Conservation (phyloP, 2,797 vertebrate genomes). For the Prunella strophiata region DNA sequence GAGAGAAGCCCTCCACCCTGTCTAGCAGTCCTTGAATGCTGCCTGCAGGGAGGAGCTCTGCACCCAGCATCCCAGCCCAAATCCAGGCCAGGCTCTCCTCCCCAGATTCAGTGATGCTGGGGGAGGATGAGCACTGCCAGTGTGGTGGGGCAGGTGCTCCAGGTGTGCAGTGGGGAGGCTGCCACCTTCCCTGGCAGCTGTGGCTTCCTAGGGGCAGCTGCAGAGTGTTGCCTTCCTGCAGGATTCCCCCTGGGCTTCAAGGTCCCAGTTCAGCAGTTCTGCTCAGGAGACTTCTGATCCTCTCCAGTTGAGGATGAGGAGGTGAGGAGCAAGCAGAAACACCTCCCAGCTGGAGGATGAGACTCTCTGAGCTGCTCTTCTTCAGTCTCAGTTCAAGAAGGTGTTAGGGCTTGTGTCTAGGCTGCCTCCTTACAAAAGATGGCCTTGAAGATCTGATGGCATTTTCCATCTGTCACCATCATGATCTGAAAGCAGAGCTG, state of each 20-base stretch:
- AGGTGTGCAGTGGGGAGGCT: not conserved
- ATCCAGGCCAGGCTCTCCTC: not conserved
- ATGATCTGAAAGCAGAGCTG: not conserved
- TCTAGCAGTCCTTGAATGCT: not conserved
- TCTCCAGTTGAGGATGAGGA: not conserved
- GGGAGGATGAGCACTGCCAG: not conserved
- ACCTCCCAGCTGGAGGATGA: not conserved
- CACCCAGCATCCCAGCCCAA: not conserved
- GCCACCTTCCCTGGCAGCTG: not conserved
- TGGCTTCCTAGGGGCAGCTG: not conserved
- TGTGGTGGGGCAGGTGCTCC: fast-evolving
- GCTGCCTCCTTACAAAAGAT: not conserved
- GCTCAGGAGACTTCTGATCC: not conserved
- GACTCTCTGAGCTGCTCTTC: not conserved
- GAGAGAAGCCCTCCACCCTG: not conserved
- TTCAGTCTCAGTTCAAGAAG: not conserved
- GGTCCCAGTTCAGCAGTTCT: not conserved
- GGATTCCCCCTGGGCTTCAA: not conserved
- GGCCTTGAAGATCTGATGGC: not conserved
- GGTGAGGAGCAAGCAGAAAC: not conserved
- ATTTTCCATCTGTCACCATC: conserved; percentile 20
- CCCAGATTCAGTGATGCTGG: fast-evolving
- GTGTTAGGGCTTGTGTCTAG: not conserved
- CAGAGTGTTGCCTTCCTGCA: not conserved
- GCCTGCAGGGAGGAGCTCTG: not conserved